Evolutionary conservation across 2,888 invertebrate genomes (phyloP).

Genomic region (Germaria angustata): DNA sequence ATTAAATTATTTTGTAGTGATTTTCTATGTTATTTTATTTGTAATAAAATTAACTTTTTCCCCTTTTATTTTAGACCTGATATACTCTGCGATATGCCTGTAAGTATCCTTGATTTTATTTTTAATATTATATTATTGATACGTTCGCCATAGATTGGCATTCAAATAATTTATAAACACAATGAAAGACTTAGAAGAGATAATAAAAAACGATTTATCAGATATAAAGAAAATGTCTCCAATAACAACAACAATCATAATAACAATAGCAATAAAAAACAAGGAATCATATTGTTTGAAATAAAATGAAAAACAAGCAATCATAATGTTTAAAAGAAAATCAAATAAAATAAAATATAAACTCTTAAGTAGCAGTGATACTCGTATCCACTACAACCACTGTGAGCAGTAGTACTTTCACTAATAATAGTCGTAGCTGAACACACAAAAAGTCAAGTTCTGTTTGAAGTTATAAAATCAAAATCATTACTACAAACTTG

Average conservation of each 20-base stretch:
- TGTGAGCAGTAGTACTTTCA: background rate
- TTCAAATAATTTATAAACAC: slow-evolving; percentile 20
- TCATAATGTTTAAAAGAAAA: background rate
- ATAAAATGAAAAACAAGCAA: background rate
- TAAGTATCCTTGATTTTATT: background rate
- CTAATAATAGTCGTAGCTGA: background rate
- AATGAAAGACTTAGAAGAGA: slow-evolving; percentile 8
- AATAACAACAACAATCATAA: slow-evolving; percentile 16
- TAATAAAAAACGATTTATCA: slow-evolving; percentile 26
- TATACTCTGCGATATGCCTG: background rate
- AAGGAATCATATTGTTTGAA: slow-evolving; percentile 28
- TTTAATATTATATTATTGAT: no score
- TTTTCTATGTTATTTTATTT: background rate
- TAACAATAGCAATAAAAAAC: slow-evolving; percentile 16
- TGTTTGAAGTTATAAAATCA: slow-evolving; percentile 59
- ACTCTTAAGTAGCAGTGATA: background rate
- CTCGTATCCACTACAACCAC: background rate
- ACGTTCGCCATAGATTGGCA: background rate
- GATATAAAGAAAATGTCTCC: slow-evolving; percentile 1
- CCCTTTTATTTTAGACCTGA: background rate
- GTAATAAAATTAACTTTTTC: background rate
- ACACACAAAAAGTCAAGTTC: slow-evolving; percentile 45
- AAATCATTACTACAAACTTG: slow-evolving; percentile 56
- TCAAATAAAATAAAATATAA: background rate
- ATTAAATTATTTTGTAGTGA: no score